Percentiles rank a stretch among this genome's conserved stretches.
Evolutionary conservation across 2,113 vertebrate species (phyloP).

Genomic region (Caloenas nicobarica): DNA sequence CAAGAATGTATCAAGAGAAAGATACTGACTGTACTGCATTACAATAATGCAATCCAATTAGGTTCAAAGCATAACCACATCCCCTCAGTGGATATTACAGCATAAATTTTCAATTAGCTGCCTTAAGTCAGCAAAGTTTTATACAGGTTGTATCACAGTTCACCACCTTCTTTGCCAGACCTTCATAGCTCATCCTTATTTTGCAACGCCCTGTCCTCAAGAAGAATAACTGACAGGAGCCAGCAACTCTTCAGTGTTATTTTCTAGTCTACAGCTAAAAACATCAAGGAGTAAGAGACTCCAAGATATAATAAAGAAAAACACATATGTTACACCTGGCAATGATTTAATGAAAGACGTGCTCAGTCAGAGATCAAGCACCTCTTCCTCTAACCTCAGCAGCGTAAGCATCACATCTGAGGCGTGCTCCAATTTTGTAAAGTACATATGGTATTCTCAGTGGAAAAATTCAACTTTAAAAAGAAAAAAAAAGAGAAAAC

Average conservation of each 20-base stretch:
- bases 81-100: not conserved
- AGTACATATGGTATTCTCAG: not conserved
- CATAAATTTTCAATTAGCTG: slow-evolving; percentile 31
- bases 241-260: not conserved
- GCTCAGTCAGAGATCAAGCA: not conserved
- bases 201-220: not conserved
- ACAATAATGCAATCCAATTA: not conserved
- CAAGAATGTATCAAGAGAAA: not conserved
- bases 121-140: slow-evolving; percentile 49
- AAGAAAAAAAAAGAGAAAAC: not conserved
- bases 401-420: not conserved
- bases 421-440: not conserved
- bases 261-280: not conserved
- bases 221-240: slow-evolving; percentile 29
- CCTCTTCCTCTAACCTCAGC: not conserved
- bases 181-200: slow-evolving; percentile 22
- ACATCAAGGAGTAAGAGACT: not conserved
- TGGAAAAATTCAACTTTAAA: not conserved
- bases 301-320: not conserved
- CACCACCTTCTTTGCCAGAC: not conserved
- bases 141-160: not conserved
- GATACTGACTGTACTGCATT: not conserved
- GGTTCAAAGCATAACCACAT: slow-evolving; percentile 29
- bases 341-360: not conserved
- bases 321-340: not conserved